A percentile compares a stretch with the other conserved stretches of the same genome.
Evolutionary conservation across 2,797 vertebrate genomes (phyloP).

Genomic region (Hippocampus kuda): DNA sequence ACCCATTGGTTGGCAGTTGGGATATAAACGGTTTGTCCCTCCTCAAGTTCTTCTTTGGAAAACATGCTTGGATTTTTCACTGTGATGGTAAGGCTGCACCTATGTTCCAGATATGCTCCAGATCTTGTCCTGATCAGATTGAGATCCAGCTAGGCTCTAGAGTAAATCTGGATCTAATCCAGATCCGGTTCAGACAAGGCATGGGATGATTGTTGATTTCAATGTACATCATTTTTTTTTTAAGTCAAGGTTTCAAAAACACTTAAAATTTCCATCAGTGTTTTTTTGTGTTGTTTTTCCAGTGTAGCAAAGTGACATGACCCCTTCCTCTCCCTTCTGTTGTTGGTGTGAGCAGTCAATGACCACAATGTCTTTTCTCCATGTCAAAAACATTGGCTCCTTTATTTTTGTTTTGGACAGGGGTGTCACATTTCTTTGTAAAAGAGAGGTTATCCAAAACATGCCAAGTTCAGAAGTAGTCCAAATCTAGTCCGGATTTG

Average conservation of each 20-base stretch:
- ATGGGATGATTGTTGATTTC: not conserved
- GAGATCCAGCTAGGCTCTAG: too few relatives aligned
- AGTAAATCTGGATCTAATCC: not conserved
- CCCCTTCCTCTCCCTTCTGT: too few relatives aligned
- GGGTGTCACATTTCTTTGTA: too few relatives aligned
- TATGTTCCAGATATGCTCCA: not conserved
- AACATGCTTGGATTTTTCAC: slow-evolving; percentile 31
- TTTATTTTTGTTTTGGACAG: too few relatives aligned
- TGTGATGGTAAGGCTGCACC: not conserved
- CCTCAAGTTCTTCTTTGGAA: slow-evolving; percentile 45
- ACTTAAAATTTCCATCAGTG: too few relatives aligned
- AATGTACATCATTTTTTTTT: not conserved
- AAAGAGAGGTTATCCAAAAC: not conserved
- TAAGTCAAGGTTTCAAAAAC: too few relatives aligned
- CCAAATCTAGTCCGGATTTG: not conserved
- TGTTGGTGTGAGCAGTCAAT: too few relatives aligned
- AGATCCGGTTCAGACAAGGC: not conserved
- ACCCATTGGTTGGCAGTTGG: not conserved
- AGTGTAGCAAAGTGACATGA: too few relatives aligned
- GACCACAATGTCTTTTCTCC: too few relatives aligned
- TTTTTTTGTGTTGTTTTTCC: too few relatives aligned
- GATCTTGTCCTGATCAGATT: not conserved
- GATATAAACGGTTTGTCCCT: slow-evolving; percentile 8
- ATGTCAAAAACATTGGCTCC: too few relatives aligned
- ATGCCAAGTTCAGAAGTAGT: not conserved